Percentiles rank a stretch among this genome's conserved stretches.
Conservation (phyloP, 2,888 invertebrate genomes). For the Lissocephala sabroskyi region DNA sequence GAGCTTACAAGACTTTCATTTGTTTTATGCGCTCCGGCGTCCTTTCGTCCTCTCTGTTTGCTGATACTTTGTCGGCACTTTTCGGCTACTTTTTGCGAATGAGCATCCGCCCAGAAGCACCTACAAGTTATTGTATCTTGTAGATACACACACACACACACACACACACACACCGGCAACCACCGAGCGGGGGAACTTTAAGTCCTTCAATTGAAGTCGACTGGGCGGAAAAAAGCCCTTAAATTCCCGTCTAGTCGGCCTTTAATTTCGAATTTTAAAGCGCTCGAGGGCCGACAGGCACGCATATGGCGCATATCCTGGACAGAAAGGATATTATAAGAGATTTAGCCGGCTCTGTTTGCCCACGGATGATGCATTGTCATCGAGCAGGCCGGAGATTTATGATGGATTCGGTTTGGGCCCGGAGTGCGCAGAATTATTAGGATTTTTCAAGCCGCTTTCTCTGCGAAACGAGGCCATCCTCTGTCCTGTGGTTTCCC, state of each 20-base stretch:
- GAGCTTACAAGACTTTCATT: constrained; percentile 59
- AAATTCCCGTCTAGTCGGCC: constrained; percentile 10
- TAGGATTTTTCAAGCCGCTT: constrained; percentile 54
- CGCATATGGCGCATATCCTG: constrained; percentile 61
- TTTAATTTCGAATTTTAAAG: constrained; percentile 42
- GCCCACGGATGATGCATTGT: constrained; percentile 70
- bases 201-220: too few species aligned
- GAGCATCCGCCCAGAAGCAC: constrained; percentile 16
- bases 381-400: constrained; percentile 69
- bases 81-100: constrained; percentile 59
- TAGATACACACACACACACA: constrained; percentile 41
- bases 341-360: constrained; percentile 67
- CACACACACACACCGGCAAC: too few species aligned
- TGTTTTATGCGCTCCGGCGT: constrained; percentile 51
- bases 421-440: constrained; percentile 62
- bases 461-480: too few species aligned
- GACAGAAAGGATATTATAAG: constrained; percentile 67
- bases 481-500: too few species aligned
- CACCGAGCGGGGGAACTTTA: too few species aligned
- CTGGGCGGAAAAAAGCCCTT: neutral
- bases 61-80: constrained; percentile 65
- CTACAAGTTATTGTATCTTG: constrained; percentile 63
- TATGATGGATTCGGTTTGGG: constrained; percentile 66
- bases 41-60: constrained; percentile 62
- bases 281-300: constrained; percentile 25